Conservation (phyloP, 2,888 invertebrate species). For the Cephus runcator region DNA sequence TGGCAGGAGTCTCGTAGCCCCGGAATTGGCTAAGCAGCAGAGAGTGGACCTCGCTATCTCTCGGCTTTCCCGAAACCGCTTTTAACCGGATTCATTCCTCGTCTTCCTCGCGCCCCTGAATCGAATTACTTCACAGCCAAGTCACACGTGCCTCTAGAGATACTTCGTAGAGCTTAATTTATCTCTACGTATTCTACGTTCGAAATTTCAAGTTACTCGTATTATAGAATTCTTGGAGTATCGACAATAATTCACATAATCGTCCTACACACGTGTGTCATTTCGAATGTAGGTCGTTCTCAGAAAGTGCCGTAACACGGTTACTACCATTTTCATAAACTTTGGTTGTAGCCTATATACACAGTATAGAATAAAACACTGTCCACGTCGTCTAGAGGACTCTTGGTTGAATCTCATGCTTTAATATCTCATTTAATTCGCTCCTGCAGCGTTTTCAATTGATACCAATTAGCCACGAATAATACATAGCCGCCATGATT, state of each 20-base stretch:
- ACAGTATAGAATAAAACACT: not conserved
- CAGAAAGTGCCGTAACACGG: not conserved
- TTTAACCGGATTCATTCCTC: constrained; percentile 25
- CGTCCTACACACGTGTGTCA: not conserved
- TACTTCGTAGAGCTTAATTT: constrained; percentile 9
- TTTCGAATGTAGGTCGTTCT: not conserved
- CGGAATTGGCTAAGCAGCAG: not conserved
- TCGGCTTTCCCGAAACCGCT: constrained; percentile 18
- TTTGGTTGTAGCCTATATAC: not conserved
- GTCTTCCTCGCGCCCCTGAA: constrained; percentile 6
- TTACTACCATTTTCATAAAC: not conserved
- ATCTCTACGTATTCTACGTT: not conserved
- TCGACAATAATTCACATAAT: not conserved
- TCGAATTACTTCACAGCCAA: not conserved
- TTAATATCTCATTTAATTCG: not conserved
- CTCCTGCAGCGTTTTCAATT: not conserved
- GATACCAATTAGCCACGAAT: not conserved
- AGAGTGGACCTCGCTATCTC: not conserved
- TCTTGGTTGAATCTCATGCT: not conserved
- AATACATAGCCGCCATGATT: not conserved
- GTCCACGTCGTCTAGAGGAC: not conserved
- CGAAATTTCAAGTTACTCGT: not conserved
- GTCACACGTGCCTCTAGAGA: constrained; percentile 15
- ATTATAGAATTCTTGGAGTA: not conserved
- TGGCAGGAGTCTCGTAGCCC: not conserved